Evolutionary conservation across 2,888 invertebrate genomes (phyloP), one percentile per base, ranked within the genome.

Genomic region (Lochmaea crataegi): DNA sequence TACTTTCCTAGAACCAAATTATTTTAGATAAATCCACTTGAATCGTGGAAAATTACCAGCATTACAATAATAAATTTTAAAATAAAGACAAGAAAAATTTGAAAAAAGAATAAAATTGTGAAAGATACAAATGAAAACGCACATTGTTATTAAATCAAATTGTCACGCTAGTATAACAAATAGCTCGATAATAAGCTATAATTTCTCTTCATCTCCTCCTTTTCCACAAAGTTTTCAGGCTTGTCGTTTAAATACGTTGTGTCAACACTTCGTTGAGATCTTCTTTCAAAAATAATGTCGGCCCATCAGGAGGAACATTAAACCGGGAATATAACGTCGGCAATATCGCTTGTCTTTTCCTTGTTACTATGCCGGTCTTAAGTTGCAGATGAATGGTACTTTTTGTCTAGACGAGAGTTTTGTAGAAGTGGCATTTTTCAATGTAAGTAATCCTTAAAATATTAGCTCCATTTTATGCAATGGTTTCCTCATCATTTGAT

Each of bases 261-360:
- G 11, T 45, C 45, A 45, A 45, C 45, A 45, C 14, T 45, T 45
- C 45, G 2, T 75, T 73, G 70, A 69, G 65, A 74, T 66, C 66
- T 72, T 70, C 73, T 70, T 75, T 75, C 75, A 65, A 41, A 68
- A 67, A 64, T 67, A 72, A 75, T 72, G 75, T 70, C 45, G 45
- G 26, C 58, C 66, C 68, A 71, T 75, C 71, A 71, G 61, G 42
- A 64, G 67, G 64, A 71, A 75, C 73, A 73, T 73, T 69, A 75
- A 75, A 75, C 71, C 61, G 42, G 18, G 18, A 63, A 63, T 16
- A 42, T 42, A 63, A 63, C 11, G 61, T 63, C 38, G 53, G 38
- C 57, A 42, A 32, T 63, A 18, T 22, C 69, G 69, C 53, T 69
- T 64, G 53, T 63, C 53, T 61, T 61, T 69, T 42, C 41, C 63